Conservation (phyloP, 1,140 invertebrate species). For the Goniozus legneri region DNA sequence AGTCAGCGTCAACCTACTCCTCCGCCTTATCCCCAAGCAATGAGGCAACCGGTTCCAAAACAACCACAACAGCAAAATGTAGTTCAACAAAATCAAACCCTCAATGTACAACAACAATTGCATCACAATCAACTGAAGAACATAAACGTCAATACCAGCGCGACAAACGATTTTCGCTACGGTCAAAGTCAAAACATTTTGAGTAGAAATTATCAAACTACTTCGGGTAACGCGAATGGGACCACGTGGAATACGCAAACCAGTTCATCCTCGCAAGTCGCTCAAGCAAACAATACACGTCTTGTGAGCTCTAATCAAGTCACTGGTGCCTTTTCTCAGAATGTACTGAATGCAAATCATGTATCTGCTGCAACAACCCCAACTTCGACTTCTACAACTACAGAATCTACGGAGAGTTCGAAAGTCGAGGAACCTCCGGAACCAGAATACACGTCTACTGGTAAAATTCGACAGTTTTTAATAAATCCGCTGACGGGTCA, state of each 20-base stretch:
- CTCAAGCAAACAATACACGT: conserved; percentile 32
- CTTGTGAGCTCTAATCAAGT: conserved; percentile 29
- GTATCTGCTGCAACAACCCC: conserved; percentile 15
- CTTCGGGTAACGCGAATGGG: conserved; percentile 33
- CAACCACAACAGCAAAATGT: conserved; percentile 39
- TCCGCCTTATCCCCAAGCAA: conserved; percentile 47
- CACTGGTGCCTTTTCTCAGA: conserved; percentile 37
- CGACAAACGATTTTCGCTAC: conserved; percentile 51
- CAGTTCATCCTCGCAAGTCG: conserved; percentile 33
- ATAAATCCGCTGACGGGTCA: conserved; percentile 86
- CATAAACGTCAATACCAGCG: conserved; percentile 44
- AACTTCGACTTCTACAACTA: conserved; percentile 12
- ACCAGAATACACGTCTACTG: conserved; percentile 52
- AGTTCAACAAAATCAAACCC: conserved; percentile 38
- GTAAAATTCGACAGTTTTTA: conserved; percentile 69
- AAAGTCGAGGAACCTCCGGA: conserved; percentile 33
- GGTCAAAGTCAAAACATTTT: conserved; percentile 52
- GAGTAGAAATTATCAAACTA: conserved; percentile 44
- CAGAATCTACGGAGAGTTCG: conserved; percentile 19
- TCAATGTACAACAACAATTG: conserved; percentile 49
- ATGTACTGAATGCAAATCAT: conserved; percentile 25
- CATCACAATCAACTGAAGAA: conserved; percentile 52
- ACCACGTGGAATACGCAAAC: conserved; percentile 37
- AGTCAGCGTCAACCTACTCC: conserved; percentile 51
- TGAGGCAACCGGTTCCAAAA: conserved; percentile 46